These are phyloP conservation scores for Drosophila dunni DNA, from an alignment of 1,140 invertebrate genomes.

Conservation along the genomic window DNA sequence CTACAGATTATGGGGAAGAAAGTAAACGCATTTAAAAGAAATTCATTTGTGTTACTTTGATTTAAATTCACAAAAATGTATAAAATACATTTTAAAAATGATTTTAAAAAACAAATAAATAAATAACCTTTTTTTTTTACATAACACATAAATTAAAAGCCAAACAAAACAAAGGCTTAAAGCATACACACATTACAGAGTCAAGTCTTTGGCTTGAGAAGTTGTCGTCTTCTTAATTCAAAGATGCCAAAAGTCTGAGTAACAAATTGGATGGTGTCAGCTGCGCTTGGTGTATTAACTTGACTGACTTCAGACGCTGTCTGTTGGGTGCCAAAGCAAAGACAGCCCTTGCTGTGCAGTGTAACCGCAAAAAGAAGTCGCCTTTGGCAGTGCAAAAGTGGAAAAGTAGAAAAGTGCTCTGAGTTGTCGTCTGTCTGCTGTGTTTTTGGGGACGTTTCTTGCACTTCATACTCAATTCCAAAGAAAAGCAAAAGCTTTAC, in stretches of 20 bases:
- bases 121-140: too few species aligned
- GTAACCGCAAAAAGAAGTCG: constrained; percentile 27
- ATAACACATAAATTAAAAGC: too few species aligned
- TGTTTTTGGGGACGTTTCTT: constrained; percentile 20
- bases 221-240: neutral
- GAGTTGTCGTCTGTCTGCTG: constrained; percentile 37
- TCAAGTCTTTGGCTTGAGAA: too few species aligned
- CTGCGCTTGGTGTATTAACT: constrained; percentile 6
- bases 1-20: too few species aligned
- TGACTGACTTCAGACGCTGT: constrained; percentile 7
- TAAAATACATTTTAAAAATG: too few species aligned
- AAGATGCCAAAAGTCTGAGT: constrained; percentile 2
- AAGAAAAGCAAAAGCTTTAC: neutral
- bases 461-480: constrained; percentile 19
- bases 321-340: constrained; percentile 14
- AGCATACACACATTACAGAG: too few species aligned
- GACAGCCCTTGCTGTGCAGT: constrained; percentile 18
- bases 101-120: too few species aligned
- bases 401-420: constrained; percentile 27
- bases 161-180: too few species aligned
- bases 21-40: too few species aligned
- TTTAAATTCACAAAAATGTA: too few species aligned
- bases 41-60: too few species aligned
- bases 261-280: constrained; percentile 4
- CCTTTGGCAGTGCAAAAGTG: constrained; percentile 25